Conservation (phyloP, 2,888 invertebrate genomes). For the Synanthedon andrenaeformis region DNA sequence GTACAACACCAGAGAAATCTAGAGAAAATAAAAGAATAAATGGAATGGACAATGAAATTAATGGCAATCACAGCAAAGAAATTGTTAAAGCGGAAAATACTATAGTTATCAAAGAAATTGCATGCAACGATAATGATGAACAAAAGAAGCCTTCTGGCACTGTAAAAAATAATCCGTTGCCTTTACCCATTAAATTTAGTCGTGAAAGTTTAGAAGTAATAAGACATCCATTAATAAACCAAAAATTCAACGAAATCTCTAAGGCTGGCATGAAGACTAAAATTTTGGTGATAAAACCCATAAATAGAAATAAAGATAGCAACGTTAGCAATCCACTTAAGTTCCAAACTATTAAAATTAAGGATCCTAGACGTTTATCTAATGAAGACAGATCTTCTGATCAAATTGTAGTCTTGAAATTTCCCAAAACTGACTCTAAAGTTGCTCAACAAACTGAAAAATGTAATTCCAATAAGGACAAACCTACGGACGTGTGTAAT, state of each 20-base stretch:
- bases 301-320: slow-evolving; percentile 48
- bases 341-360: slow-evolving; percentile 79
- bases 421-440: slow-evolving; percentile 47
- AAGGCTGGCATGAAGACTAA: slow-evolving; percentile 63
- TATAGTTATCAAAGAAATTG: background rate
- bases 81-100: background rate
- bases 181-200: slow-evolving; percentile 47
- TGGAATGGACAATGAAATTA: background rate
- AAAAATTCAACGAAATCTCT: slow-evolving; percentile 49
- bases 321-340: slow-evolving; percentile 35
- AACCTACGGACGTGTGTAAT: background rate
- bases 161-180: slow-evolving; percentile 26
- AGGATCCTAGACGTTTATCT: slow-evolving; percentile 34
- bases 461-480: background rate
- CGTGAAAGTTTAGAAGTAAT: slow-evolving; percentile 52
- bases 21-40: slow-evolving; percentile 22
- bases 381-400: slow-evolving; percentile 39
- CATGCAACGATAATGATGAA: background rate
- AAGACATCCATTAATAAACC: slow-evolving; percentile 54
- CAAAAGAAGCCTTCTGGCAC: slow-evolving; percentile 13
- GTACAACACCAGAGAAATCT: slow-evolving; percentile 1
- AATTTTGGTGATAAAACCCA: slow-evolving; percentile 59
- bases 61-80: background rate
- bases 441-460: slow-evolving; percentile 14
- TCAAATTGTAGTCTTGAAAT: slow-evolving; percentile 52